These are phyloP conservation scores for Porites lutea DNA, from an alignment of 64 coral and sea anemone species.

Conservation along the genomic window DNA sequence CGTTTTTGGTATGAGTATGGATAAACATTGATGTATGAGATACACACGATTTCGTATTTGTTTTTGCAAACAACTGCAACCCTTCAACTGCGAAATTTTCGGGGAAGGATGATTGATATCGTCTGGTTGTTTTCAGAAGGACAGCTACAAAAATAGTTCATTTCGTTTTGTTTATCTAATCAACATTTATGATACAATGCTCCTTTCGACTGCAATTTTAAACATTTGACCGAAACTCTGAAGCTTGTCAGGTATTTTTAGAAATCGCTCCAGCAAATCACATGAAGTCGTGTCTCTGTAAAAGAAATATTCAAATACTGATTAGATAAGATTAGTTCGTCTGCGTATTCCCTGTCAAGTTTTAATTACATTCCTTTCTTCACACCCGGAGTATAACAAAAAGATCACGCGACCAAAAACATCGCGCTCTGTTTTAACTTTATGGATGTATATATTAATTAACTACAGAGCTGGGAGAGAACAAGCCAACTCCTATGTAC, in stretches of 20 bases:
- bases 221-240: not conserved
- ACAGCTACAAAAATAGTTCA: not conserved
- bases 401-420: constrained; percentile 17
- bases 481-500: too few species aligned
- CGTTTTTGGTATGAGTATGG: not conserved
- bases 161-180: constrained; percentile 27
- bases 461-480: too few species aligned
- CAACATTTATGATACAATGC: constrained; percentile 32
- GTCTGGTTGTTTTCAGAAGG: not conserved
- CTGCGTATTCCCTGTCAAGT: not conserved
- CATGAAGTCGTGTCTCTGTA: not conserved
- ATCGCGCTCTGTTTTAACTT: not conserved
- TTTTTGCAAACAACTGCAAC: not conserved
- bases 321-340: constrained; percentile 35
- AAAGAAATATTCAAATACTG: not conserved
- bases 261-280: not conserved
- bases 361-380: not conserved
- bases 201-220: not conserved
- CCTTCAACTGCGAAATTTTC: not conserved
- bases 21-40: not conserved
- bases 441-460: too few species aligned
- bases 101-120: not conserved
- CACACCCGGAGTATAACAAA: not conserved
- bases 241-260: not conserved
- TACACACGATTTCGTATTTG: not conserved